A percentile compares a stretch with the other conserved stretches of the same genome.
Conservation (phyloP, 2,113 vertebrate species). For the Motacilla alba region DNA sequence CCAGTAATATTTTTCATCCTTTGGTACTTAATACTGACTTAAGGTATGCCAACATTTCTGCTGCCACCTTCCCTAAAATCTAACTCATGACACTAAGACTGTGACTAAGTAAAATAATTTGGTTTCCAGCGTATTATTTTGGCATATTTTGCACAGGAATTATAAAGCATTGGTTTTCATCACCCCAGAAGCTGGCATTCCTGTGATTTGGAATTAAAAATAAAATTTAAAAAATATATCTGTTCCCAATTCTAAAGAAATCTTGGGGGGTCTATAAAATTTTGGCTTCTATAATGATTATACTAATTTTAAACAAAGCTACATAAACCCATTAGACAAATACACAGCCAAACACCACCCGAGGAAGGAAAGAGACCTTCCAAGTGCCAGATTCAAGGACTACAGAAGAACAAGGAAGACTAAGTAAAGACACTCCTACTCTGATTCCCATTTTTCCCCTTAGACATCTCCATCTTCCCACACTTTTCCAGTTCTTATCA, state of each 20-base stretch:
- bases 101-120: background rate
- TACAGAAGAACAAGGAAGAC: background rate
- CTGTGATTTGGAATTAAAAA: background rate
- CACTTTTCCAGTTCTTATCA: background rate
- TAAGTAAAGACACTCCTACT: background rate
- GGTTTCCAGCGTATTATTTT: background rate
- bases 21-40: background rate
- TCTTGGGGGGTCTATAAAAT: background rate
- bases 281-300: background rate
- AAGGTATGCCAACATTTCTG: background rate
- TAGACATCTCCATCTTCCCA: background rate
- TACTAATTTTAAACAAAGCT: background rate
- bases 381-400: background rate
- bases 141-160: background rate
- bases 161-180: background rate
- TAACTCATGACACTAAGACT: background rate
- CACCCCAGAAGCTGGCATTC: background rate
- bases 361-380: background rate
- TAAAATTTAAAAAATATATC: background rate
- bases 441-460: background rate
- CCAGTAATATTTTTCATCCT: background rate
- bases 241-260: background rate
- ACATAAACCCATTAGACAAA: background rate
- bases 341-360: background rate
- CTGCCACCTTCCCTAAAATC: background rate